phyloP scores from a whole-genome alignment of 2,888 invertebrate species.

The Fragum whitleyi region DNA sequence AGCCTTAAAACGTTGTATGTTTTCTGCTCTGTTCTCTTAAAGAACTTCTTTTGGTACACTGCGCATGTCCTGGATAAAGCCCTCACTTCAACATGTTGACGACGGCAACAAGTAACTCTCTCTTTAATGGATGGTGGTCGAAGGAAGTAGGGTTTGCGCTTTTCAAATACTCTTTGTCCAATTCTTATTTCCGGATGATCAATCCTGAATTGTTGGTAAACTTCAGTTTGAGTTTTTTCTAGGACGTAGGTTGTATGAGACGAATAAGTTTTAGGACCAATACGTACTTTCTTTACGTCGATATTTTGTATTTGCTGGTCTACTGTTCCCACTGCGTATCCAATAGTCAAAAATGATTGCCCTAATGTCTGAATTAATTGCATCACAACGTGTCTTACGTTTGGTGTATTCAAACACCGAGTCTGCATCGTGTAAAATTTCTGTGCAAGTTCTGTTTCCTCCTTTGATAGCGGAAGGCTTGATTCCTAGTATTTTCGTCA shows the following conservation, averaged over 20 bases:
- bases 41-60: background rate
- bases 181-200: conserved; percentile 33
- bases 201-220: conserved; percentile 23
- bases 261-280: conserved; percentile 2
- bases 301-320: conserved; percentile 17
- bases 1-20: background rate
- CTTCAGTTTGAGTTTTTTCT: conserved; percentile 39
- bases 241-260: background rate
- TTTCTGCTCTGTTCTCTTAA: background rate
- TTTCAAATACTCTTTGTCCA: conserved; percentile 34
- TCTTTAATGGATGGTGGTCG: conserved; percentile 27
- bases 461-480: background rate
- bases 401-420: conserved; percentile 6
- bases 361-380: background rate
- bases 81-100: conserved; percentile 27
- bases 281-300: conserved; percentile 3
- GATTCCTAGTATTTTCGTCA: no score
- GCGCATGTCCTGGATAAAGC: conserved; percentile 21
- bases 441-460: background rate
- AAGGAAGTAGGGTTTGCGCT: conserved; percentile 32
- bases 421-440: background rate
- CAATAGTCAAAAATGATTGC: conserved; percentile 11
- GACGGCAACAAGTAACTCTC: conserved; percentile 32
- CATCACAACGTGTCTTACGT: background rate
- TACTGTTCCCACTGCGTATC: background rate